Evolutionary conservation across 2,888 invertebrate genomes (phyloP).

Genomic region (Drosophila anceps): DNA sequence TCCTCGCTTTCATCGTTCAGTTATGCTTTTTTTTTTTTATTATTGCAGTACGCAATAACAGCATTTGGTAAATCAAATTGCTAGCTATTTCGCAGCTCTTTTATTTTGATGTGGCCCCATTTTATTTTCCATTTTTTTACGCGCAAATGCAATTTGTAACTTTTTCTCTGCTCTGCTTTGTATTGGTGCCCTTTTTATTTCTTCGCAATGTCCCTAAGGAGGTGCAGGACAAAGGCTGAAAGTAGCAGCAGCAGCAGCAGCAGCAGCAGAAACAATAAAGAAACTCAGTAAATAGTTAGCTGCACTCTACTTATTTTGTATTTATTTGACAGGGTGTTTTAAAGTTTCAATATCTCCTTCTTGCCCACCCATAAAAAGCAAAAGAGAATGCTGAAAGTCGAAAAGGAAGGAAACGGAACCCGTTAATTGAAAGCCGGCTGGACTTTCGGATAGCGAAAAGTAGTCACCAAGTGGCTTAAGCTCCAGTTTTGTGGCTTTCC

Average conservation of each 20-base stretch:
- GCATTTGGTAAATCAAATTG: slow-evolving; percentile 72
- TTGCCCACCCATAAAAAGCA: slow-evolving; percentile 3
- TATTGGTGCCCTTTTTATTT: slow-evolving; percentile 46
- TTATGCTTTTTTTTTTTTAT: background rate
- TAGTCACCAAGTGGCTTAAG: slow-evolving; percentile 36
- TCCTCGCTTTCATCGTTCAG: background rate
- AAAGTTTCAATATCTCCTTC: slow-evolving; percentile 29
- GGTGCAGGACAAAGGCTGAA: slow-evolving; percentile 46
- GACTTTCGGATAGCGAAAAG: slow-evolving; percentile 21
- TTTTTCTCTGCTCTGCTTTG: slow-evolving; percentile 59
- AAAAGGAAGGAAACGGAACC: slow-evolving; percentile 25
- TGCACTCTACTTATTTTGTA: slow-evolving; percentile 42
- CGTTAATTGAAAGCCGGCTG: slow-evolving; percentile 46
- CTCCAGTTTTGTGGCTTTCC: slow-evolving; percentile 11
- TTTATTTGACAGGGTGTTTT: slow-evolving; percentile 39
- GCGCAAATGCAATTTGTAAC: slow-evolving; percentile 72
- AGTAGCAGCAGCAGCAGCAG: slow-evolving; percentile 23
- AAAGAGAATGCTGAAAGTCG: slow-evolving; percentile 14
- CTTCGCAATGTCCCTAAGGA: slow-evolving; percentile 50
- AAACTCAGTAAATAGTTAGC: slow-evolving; percentile 51
- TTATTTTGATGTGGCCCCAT: slow-evolving; percentile 24
- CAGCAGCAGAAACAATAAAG: slow-evolving; percentile 36
- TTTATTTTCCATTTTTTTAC: slow-evolving; percentile 38
- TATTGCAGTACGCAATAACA: slow-evolving; percentile 41
- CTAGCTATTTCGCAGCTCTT: slow-evolving; percentile 31